Conservation (phyloP, 2,888 invertebrate genomes). For the Zaprionus bogoriensis region DNA sequence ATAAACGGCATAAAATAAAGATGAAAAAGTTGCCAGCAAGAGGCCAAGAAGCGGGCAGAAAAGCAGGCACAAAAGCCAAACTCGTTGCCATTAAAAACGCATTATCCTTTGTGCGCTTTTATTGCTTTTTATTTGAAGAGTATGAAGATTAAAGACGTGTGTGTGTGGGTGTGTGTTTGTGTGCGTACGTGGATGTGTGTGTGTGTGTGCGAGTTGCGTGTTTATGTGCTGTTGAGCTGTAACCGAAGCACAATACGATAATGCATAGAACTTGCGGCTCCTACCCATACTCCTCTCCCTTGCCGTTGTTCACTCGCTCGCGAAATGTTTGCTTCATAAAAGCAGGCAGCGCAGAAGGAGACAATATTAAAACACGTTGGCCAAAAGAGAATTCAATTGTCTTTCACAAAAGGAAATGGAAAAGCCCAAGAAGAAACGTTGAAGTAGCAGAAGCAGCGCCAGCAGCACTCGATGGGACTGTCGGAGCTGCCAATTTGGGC, state of each 20-base stretch:
- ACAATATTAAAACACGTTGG: conserved; percentile 40
- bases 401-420: conserved; percentile 20
- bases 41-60: conserved; percentile 13
- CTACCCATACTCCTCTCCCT: conserved; percentile 2
- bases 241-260: conserved; percentile 60
- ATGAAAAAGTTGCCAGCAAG: conserved; percentile 31
- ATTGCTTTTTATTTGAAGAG: conserved; percentile 73
- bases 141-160: conserved; percentile 47
- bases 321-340: conserved; percentile 36
- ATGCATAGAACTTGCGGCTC: conserved; percentile 28
- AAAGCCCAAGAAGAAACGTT: not conserved
- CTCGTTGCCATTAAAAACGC: conserved; percentile 76
- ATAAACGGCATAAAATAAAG: conserved; percentile 30
- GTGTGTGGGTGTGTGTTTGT: conserved; percentile 31
- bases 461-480: conserved; percentile 28
- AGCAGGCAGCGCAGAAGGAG: conserved; percentile 7
- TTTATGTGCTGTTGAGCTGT: conserved; percentile 66
- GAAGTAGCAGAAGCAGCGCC: not conserved
- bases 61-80: conserved; percentile 59
- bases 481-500: conserved; percentile 59
- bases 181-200: conserved; percentile 66
- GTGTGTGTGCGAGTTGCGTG: conserved; percentile 49
- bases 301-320: conserved; percentile 26
- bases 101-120: conserved; percentile 76
- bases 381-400: conserved; percentile 60